These are phyloP conservation scores for Isurus oxyrinchus DNA, from an alignment of 2,113 vertebrate species.

Conservation along the genomic window DNA sequence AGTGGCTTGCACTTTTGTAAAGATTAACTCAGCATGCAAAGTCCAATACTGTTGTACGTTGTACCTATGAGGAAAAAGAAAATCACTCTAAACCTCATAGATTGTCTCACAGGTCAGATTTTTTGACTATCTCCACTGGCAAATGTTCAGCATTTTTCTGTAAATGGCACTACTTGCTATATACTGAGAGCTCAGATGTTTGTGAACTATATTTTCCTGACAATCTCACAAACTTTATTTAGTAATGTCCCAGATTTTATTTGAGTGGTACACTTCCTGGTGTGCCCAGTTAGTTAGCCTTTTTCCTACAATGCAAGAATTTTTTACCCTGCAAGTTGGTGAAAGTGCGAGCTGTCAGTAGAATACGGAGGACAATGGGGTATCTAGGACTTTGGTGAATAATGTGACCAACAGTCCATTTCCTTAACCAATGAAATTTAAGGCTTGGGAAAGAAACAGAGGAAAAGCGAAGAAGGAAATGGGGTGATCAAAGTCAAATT, in stretches of 20 bases:
- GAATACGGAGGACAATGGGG: not conserved
- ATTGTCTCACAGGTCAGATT: not conserved
- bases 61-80: not conserved
- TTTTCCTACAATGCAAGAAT: not conserved
- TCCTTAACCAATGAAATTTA: not conserved
- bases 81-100: not conserved
- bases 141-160: slow-evolving; percentile 13
- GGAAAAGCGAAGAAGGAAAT: not conserved
- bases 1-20: slow-evolving; percentile 19
- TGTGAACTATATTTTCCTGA: not conserved
- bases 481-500: not conserved
- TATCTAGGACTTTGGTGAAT: not conserved
- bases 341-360: not conserved
- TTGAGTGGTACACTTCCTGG: not conserved
- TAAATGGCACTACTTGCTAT: slow-evolving; percentile 11
- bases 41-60: slow-evolving; percentile 6
- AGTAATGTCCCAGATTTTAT: not conserved
- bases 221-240: not conserved
- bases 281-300: not conserved
- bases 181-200: not conserved
- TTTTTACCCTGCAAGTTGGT: not conserved
- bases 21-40: slow-evolving; percentile 35
- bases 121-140: not conserved
- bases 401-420: not conserved
- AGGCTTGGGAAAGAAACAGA: not conserved